Base-by-base conservation (phyloP, 2,797 vertebrate genomes). In the Cetoscarus ocellatus region DNA sequence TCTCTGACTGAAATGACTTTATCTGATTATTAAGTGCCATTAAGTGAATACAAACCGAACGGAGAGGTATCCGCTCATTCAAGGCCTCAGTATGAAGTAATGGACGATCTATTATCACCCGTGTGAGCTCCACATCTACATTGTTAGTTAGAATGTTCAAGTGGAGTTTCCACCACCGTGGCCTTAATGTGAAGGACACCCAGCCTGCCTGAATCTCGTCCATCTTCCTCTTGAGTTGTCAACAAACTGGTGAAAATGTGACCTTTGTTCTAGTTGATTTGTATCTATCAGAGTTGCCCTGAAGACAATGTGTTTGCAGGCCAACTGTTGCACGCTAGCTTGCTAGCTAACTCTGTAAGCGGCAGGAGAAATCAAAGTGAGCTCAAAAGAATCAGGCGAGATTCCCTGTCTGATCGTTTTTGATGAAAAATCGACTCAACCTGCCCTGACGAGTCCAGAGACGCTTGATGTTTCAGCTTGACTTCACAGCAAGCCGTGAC, bases 301-400 rank as follows among this genome's bases (percentile, higher is more conserved):
- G 1, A 43, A 61, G 90, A 90, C 85, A 64, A 75, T 82, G 79
- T 55, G 82, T 87, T 80, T 61, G 73, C 48, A 35, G 73, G 62
- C 45, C 10, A 7, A 71, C 50, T 81, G 79, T 77, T 85, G 86
- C 83, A 81, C 61, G 62, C 66, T 55, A 70, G 78, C 56, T 48
- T 6, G 61, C 74, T 73, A 45, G 47, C 63, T 75, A 48, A 54
- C 72, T 43, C 49, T 60, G 38, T 40, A 38, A 64, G 62, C 0
- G 38, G 77, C 67, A 15, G 83, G 67, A 49, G 19, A 83, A 86
- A 85, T 87, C 83, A 77, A 80, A 66, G 53, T 9, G 47, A 61
- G 58, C 70, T 78, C 18, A 55, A 47, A n/a, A 35, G 45, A 75
- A 60, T 18, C 61, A 38, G 43, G 35, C 49, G 9, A 61, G 13